Base-by-base conservation (phyloP, 2,113 vertebrate genomes). In the Sinocyclocheilus maitianheensis region DNA sequence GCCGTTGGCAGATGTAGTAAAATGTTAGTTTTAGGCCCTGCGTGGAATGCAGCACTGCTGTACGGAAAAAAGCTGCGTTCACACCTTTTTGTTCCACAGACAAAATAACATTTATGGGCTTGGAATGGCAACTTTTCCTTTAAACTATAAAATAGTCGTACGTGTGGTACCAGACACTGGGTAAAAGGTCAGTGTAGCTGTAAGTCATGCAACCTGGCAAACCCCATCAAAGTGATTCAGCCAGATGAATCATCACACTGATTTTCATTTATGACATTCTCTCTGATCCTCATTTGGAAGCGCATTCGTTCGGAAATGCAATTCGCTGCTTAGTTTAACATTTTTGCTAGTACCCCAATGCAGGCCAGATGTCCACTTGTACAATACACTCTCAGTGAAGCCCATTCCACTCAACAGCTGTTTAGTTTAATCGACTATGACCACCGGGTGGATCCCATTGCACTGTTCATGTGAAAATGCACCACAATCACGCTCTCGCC, bases 381-480 rank as follows among this genome's bases (percentile, higher is more conserved):
- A 81, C 60, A 77, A 48, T 74, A 77, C 58, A 51, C 55, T 85
- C 69, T 34, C 76, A 85, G 82, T 85, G 55, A 46, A 85, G 58
- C 79, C 48, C 62, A 85, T 77, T 83, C 55, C 24, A 77, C 60
- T 76, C 65, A 88, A 51, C 65, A 84, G 79, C 83, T 90, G 84
- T 74, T 89, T 82, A 87, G 60, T 63, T 82, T 86, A 86, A 89
- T 86, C 81, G 84, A 88, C 62, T 79, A 71, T 86, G 89, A 89
- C 76, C 51, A n/a, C 40, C 43, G 88, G 84, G 84, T 83, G 88
- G 86, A 83, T 85, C 46, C 46, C 63, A 85, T 60, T 83, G 87
- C 53, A 77, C 40, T 82, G 81, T 74, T 86, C 76, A 86, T 77
- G 75, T 86, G 74, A 86, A 81, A 82, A 82, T 86, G 78, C 58